Evolutionary conservation across 2,113 vertebrate species (phyloP), one percentile per base, ranked within the genome.

Genomic region (Rhagologus leucostigma): DNA sequence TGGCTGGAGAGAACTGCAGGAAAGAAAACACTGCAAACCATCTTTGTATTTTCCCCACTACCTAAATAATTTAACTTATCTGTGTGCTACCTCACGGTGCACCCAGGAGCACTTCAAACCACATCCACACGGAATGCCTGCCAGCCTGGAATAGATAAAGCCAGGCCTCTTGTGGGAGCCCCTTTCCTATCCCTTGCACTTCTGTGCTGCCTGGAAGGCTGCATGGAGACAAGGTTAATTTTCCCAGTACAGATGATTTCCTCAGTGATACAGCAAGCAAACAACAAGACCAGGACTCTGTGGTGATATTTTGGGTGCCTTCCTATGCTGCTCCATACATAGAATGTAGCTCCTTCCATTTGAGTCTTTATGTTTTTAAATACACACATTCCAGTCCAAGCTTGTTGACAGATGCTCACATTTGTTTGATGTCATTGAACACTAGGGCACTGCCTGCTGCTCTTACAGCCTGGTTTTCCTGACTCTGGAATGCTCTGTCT

Each of bases 291-390:
- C 49, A 68, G 20, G 56, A 52, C 62, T 52, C 49, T 89, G 30
- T 23, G 3, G 1, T n/a, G 32, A 29, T 57, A 42, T 56, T 90
- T 26, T 82, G 84, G 71, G 14, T 60, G 30, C 64, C 39, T 65
- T 84, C 47, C 41, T 75, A 6, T 93, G 95, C 95, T 96, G 94
- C 95, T 96, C 42, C 57, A 7, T 52, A 87, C 93, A 67, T 90
- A 92, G 93, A 92, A 80, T 81, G 95, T 94, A 94, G 90, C 93
- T 94, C 93, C 95, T 96, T 96, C 90, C 84, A 55, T 78, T 17
- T 71, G 52, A 93, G 85, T 89, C 92, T 96, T 41, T 67, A 83
- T 87, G 83, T 94, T 94, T 95, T 92, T 78, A 89, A 94, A 84
- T 64, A 86, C 47, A 87, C 67, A 85, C 79, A 81, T 94, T 93